Evolutionary conservation across 2,797 vertebrate genomes (phyloP).

Genomic region (Acropternis orthonyx): DNA sequence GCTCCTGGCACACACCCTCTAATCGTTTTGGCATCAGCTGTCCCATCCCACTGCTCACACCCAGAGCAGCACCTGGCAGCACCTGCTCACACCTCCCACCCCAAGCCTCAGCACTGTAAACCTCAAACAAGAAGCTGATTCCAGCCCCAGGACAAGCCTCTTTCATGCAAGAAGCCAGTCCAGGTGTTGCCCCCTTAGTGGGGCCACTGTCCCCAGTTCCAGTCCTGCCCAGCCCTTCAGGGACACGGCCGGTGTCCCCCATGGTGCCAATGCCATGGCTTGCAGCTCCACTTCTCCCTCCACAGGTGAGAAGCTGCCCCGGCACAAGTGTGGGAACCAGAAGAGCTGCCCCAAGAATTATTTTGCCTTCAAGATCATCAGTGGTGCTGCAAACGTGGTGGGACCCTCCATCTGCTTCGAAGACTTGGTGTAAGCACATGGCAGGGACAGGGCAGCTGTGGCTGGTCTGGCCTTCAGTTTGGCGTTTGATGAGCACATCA

Average conservation of each 20-base stretch:
- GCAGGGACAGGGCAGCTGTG: rapidly evolving
- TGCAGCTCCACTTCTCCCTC: not conserved
- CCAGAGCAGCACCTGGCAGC: not conserved
- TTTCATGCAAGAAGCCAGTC: not conserved
- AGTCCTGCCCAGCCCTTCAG: not conserved
- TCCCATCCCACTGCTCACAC: rapidly evolving
- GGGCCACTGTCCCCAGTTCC: too few relatives aligned
- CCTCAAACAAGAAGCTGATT: not conserved
- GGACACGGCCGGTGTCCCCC: rapidly evolving
- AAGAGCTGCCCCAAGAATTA: conserved; percentile 71
- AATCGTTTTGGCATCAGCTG: rapidly evolving
- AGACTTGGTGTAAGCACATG: conserved; percentile 72
- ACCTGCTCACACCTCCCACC: not conserved
- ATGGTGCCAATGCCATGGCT: rapidly evolving
- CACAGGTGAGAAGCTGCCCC: not conserved
- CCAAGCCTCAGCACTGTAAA: not conserved
- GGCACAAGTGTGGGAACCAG: conserved; percentile 76
- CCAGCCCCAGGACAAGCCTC: not conserved
- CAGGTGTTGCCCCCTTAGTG: not conserved
- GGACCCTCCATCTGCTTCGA: conserved; percentile 90
- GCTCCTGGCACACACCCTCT: rapidly evolving
- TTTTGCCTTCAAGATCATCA: conserved; percentile 82
- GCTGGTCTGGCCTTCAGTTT: not conserved
- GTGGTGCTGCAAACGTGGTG: conserved; percentile 83
- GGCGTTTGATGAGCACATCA: not conserved